Evolutionary conservation across 92 coral and sea anemone species (phyloP), one percentile per base, ranked within the genome.

Genomic region (Parazoanthus darwini): DNA sequence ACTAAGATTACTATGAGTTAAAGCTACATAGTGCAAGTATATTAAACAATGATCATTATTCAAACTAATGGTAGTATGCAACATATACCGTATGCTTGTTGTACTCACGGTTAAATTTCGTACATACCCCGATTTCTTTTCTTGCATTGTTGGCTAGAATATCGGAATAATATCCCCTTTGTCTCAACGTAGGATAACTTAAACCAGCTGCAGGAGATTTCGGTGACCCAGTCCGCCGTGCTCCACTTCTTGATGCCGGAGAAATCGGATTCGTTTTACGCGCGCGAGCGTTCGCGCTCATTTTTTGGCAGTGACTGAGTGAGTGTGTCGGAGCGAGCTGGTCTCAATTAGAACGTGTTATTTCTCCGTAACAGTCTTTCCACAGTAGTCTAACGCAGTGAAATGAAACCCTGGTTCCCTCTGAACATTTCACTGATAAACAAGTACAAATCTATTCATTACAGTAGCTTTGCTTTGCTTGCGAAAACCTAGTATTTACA

Each of bases 131-230:
- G 35, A 94, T 88, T 78, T 94, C 96, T 33, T 89, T 92, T 86
- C 89, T 94, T 68, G 98, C 94, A 86, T 91, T 96, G 89, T 93
- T 98, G 70, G 91, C 93, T 58, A 96, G 81, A 44, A 96, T 96
- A 90, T 96, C 99, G 15, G 99, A 96, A 88, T 96, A 96, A 84
- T 93, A 96, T 50, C 99, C 99, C 79, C 99, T 94, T 77, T 96
- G 99, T 88, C 94, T 93, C 59, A 96, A 91, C 48, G 88, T 90
- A 23, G 98, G 95, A 71, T 93, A 95, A 86, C 90, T 90, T 18
- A 92, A 87, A n/a, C 94, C 96, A 25, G 90, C 92, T 33, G 90
- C 90, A 9, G 98, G 96, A 35, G 98, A 92, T 54, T 91, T 91
- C 22, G 94, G 94, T 89, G 94, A 92, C 72, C 78, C 85, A 13